Evolutionary conservation across 2,797 vertebrate genomes (phyloP).

Genomic region (Manis javanica): DNA sequence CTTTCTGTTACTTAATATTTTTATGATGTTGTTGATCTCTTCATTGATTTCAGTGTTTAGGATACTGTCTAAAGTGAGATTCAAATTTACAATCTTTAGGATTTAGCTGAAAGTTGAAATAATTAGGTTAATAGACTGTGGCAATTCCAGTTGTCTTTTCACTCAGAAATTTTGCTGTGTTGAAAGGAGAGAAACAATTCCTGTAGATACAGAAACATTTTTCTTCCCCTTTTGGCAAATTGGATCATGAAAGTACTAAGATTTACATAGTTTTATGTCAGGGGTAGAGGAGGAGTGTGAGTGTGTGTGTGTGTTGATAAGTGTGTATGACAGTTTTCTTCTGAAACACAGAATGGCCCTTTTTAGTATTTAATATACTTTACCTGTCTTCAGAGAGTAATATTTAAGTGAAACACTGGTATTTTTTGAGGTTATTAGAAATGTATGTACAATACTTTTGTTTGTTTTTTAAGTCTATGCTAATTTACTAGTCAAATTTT

Average conservation of each 20-base stretch:
- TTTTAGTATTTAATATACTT: not conserved
- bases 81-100: not conserved
- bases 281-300: not conserved
- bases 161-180: not conserved
- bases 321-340: not conserved
- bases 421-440: not conserved
- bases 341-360: not conserved
- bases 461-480: not conserved
- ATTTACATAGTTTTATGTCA: not conserved
- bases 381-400: not conserved
- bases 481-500: slow-evolving; percentile 17
- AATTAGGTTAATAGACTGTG: not conserved
- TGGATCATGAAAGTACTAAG: not conserved
- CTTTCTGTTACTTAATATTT: slow-evolving; percentile 1
- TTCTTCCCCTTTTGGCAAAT: not conserved
- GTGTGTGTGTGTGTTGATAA: not conserved
- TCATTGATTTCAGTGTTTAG: not conserved
- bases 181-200: not conserved
- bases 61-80: not conserved
- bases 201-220: not conserved
- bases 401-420: not conserved
- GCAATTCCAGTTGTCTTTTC: not conserved
- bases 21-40: not conserved
- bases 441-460: not conserved
- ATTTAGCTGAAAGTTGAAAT: not conserved